Conservation (phyloP, 2,113 vertebrate species). For the Chaetops frenatus region DNA sequence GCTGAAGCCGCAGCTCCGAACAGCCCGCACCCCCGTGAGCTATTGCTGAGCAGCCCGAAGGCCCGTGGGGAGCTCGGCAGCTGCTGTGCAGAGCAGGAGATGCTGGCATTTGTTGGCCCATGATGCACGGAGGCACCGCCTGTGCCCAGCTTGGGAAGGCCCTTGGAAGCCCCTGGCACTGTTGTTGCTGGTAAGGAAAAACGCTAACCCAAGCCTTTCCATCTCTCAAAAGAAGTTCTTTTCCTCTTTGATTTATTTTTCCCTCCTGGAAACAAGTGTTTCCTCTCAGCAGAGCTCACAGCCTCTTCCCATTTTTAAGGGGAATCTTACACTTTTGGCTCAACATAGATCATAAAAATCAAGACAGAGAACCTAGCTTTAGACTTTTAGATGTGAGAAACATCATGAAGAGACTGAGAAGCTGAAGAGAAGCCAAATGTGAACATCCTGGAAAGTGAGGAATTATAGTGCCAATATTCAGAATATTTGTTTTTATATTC, state of each 20-base stretch:
- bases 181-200: background rate
- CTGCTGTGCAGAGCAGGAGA: accelerated
- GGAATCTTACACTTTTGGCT: background rate
- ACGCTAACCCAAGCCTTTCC: background rate
- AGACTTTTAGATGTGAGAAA: background rate
- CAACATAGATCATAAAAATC: background rate
- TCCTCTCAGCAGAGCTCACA: background rate
- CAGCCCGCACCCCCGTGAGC: accelerated
- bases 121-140: background rate
- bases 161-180: accelerated
- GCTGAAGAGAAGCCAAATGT: background rate
- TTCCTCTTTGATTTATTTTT: background rate
- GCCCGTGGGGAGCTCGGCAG: accelerated
- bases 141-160: background rate
- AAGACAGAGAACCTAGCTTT: background rate
- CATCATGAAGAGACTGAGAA: background rate
- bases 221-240: background rate
- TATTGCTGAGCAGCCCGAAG: accelerated
- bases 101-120: background rate
- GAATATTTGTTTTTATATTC: background rate
- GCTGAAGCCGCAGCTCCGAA: accelerated
- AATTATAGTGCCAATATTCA: background rate
- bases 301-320: background rate
- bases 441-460: background rate
- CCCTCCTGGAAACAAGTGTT: background rate